Conservation (phyloP, 2,113 vertebrate genomes). For the rat (Rattus norvegicus) region GRCr8 NC_086039.1:39700501-39701000, state of each 20-base stretch:
- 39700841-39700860: background rate
- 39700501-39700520: background rate
- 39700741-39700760: background rate
- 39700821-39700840: background rate
- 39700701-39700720: background rate
- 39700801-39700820: background rate
- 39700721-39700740: background rate
- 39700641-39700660: background rate
- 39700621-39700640: background rate
- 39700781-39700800: background rate
- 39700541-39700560: background rate
- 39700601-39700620: background rate
- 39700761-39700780: background rate
- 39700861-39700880: background rate
- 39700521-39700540: background rate
- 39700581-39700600: background rate
- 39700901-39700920: background rate
- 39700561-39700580: background rate
- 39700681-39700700: background rate
- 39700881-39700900: background rate
- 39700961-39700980: background rate
- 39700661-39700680: background rate
- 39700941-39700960: background rate
- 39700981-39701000: background rate
- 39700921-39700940: background rate